Conservation (phyloP, 2,888 invertebrate species). For the Microplitis manilae region DNA sequence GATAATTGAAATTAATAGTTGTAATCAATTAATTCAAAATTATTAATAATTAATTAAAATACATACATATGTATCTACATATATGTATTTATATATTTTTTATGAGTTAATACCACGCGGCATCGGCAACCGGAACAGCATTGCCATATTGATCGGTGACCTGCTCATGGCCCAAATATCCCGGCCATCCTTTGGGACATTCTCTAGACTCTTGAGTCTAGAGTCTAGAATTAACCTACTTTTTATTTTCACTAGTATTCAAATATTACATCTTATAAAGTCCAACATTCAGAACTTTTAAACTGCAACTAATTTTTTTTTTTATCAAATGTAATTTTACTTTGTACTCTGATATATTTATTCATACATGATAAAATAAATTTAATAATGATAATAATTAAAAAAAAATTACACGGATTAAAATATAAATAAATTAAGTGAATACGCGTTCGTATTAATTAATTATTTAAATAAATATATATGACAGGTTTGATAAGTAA, state of each 20-base stretch:
- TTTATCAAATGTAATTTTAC: background rate
- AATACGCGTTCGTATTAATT: no score
- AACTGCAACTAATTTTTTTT: background rate
- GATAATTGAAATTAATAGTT: no score
- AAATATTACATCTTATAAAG: background rate
- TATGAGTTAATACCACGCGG: constrained; percentile 21
- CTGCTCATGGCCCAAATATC: constrained; percentile 70
- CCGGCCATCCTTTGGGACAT: constrained; percentile 65
- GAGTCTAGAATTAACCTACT: constrained; percentile 61
- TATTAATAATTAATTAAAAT: background rate
- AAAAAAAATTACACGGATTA: no score
- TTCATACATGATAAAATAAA: no score
- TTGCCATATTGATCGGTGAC: constrained; percentile 66
- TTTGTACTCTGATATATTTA: background rate
- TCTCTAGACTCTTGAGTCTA: constrained; percentile 51
- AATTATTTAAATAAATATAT: background rate
- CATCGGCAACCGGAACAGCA: constrained; percentile 44
- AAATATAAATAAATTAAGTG: no score
- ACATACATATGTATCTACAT: background rate
- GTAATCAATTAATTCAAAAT: background rate
- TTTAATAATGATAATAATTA: no score
- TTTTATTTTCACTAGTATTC: constrained; percentile 44
- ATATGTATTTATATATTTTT: background rate
- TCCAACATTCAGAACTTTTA: background rate
- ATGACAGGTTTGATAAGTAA: background rate